phyloP scores from a whole-genome alignment of 2,797 vertebrate species.

The Sparus aurata region DNA sequence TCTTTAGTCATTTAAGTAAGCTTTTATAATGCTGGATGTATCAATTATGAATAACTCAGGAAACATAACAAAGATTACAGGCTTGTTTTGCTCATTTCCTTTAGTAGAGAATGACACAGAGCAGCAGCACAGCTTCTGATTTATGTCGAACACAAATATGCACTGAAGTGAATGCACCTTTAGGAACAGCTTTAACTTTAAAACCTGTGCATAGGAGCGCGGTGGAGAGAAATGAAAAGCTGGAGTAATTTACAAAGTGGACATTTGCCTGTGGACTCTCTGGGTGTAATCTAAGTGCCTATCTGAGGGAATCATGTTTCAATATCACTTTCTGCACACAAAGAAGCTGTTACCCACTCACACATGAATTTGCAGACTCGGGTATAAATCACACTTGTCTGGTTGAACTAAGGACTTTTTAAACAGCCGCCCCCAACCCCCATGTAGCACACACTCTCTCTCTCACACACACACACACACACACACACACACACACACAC shows the following conservation, averaged over 20 bases:
- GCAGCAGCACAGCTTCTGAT: not conserved
- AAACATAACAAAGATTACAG: not conserved
- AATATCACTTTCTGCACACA: slow-evolving; percentile 68
- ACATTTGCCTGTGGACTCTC: slow-evolving; percentile 56
- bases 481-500: slow-evolving; percentile 18
- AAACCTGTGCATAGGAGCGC: not conserved
- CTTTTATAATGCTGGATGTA: not conserved
- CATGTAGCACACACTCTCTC: not conserved
- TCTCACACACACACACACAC: slow-evolving; percentile 1
- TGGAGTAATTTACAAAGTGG: slow-evolving; percentile 58
- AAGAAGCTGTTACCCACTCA: slow-evolving; percentile 56
- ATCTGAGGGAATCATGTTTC: slow-evolving; percentile 67
- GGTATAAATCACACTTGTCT: slow-evolving; percentile 83
- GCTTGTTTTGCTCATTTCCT: not conserved
- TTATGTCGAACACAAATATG: not conserved
- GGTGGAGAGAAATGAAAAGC: slow-evolving; percentile 50
- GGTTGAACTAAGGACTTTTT: slow-evolving; percentile 86
- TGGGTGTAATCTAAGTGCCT: slow-evolving; percentile 52
- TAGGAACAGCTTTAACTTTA: slow-evolving; percentile 35
- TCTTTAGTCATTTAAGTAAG: not conserved
- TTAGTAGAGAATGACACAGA: not conserved
- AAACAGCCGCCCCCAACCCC: slow-evolving; percentile 60
- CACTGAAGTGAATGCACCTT: slow-evolving; percentile 6
- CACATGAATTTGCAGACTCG: slow-evolving; percentile 66
- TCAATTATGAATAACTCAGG: not conserved